A percentile compares a stretch with the other conserved stretches of the same genome.
phyloP scores from a whole-genome alignment of 2,797 vertebrate genomes.

The Periparus ater region DNA sequence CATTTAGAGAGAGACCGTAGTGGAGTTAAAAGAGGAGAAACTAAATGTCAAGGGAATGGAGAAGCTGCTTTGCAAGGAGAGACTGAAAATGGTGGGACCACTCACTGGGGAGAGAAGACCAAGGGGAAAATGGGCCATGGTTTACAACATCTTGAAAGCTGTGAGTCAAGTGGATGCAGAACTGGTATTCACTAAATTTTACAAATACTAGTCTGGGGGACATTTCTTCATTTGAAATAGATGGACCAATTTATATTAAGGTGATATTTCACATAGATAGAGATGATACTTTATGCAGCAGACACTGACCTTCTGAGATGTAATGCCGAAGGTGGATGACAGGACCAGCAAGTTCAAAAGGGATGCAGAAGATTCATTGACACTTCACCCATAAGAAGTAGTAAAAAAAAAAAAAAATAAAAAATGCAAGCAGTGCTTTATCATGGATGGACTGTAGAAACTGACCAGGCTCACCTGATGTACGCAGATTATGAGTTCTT shows the following conservation, averaged over 20 bases:
- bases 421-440: not conserved
- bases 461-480: not conserved
- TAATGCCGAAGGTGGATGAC: not conserved
- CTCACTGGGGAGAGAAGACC: not conserved
- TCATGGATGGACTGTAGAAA: not conserved
- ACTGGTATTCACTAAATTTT: not conserved
- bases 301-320: not conserved
- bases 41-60: not conserved
- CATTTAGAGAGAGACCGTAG: not conserved
- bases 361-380: not conserved
- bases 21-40: not conserved
- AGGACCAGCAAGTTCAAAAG: not conserved
- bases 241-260: not conserved
- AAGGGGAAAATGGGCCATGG: not conserved
- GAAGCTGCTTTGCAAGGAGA: not conserved
- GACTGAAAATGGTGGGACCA: not conserved
- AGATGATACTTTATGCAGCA: not conserved
- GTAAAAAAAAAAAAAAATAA: not conserved
- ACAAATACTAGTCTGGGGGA: not conserved
- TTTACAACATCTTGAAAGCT: not conserved
- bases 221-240: not conserved
- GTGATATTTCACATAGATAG: not conserved
- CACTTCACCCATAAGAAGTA: fast-evolving
- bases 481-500: not conserved
- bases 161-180: not conserved